Conservation (phyloP, 2,888 invertebrate species). For the Drosophila mimica region DNA sequence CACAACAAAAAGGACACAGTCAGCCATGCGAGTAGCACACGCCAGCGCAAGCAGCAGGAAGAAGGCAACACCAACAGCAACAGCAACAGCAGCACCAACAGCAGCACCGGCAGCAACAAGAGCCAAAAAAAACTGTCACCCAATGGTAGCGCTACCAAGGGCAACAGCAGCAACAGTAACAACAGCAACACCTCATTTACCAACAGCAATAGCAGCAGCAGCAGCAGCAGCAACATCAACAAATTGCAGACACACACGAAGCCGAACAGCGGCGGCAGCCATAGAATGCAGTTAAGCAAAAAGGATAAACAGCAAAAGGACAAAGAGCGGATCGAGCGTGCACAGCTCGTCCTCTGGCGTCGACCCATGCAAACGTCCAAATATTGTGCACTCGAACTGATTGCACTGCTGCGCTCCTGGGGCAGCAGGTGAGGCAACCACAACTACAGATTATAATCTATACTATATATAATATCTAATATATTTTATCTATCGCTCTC, state of each 20-base stretch:
- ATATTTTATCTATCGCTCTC: neutral
- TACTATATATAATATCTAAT: too few species aligned
- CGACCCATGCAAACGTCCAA: constrained; percentile 91
- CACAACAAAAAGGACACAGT: constrained; percentile 76
- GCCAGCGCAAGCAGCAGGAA: constrained; percentile 56
- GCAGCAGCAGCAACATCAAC: constrained; percentile 18
- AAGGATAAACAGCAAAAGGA: constrained; percentile 83
- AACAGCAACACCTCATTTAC: neutral
- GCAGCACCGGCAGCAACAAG: constrained; percentile 55
- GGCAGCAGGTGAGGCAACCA: constrained; percentile 86
- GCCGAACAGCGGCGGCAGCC: constrained; percentile 17
- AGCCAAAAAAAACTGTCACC: constrained; percentile 62
- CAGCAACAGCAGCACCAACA: constrained; percentile 41
- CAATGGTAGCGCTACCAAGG: constrained; percentile 49
- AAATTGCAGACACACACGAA: constrained; percentile 36
- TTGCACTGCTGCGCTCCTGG: constrained; percentile 87
- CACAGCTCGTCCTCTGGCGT: constrained; percentile 91
- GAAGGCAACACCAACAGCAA: constrained; percentile 51
- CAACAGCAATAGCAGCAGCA: constrained; percentile 42
- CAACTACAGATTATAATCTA: neutral
- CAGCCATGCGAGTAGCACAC: constrained; percentile 54
- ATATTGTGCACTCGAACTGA: constrained; percentile 91
- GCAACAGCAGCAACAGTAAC: constrained; percentile 21
- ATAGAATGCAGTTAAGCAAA: constrained; percentile 58
- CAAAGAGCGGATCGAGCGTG: constrained; percentile 87